Evolutionary conservation across 2,888 invertebrate species (phyloP), one percentile per base, ranked within the genome.

Genomic region (Tanytarsus gracilentus): DNA sequence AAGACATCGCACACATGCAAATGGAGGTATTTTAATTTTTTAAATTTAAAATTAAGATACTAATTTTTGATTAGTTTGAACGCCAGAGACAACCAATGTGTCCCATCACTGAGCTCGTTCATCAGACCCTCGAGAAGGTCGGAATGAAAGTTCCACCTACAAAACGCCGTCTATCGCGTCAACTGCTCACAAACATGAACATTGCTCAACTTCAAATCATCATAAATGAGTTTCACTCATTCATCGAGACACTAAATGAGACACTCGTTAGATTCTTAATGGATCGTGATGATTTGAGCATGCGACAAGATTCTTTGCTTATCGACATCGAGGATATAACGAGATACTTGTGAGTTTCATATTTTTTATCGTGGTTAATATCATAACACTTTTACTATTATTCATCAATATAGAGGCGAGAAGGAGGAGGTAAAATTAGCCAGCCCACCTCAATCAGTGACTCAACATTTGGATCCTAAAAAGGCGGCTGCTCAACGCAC

Each of bases 261-360:
- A 83, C 85, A 61, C 77, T 97, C 66, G 95, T 97, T 61, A 84
- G 87, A 72, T 82, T 90, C 71, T 76, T 97, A 67, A 85, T 96
- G 80, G 88, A 90, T 68, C 79, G 96, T 65, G 97, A 98, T 75
- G 95, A 96, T 73, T 78, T 96, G 52, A 95, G 96, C 75, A 96
- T 97, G 94, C 90, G 92, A 65, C 95, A 97, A 74, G 97, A 98
- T 74, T 94, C 96, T 39, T 94, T 95, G 88, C 80, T 96, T 65
- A 94, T 96, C 33, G 96, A 97, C 71, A 93, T 97, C 68, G 96
- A 97, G 75, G 96, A 97, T 76, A 82, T 95, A 66, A 93, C 93
- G 44, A 79, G 88, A 77, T 89, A 88, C 73, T 77, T 89, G 88
- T 90, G 76, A 85, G 88, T 78, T 23, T 49, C 11, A 59, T 25